Base-by-base conservation (phyloP, 1,140 invertebrate genomes). In the Harlomillsia oculata region DNA sequence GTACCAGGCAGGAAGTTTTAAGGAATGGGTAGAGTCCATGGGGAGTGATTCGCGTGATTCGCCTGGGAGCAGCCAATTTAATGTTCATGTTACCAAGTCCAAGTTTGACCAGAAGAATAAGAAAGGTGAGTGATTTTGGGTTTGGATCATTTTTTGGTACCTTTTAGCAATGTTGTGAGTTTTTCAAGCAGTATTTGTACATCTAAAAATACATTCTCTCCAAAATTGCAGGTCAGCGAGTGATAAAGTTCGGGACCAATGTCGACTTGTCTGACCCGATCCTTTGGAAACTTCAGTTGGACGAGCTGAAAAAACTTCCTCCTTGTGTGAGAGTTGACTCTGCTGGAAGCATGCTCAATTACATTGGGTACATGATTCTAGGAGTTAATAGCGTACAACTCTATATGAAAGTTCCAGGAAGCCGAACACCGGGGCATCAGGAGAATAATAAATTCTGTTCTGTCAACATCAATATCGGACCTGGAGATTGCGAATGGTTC, bases 401-500 rank as follows among this genome's bases (percentile, higher is more conserved):
- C n/a, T 77, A 77, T 68, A 76, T 80, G 74, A 78, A 79, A 25
- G 66, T 63, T 13, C 64, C 68, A 11, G 72, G 72, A 0, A 67
- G 60, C 16, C 53, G 71, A 45, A 73, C 71, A 1, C 70, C 71
- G 9, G 71, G 74, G n/a, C 78, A 80, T 60, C 74, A 79, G 56
- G 77, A 78, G 57, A 78, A 78, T 60, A 76, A 77, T 63, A 75
- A 73, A 53, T 77, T 77, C 59, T 77, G 75, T 48, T 72, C 74
- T 6, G 69, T 79, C 6, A 79, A 79, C 64, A 72, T 79, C 25
- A 79, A 80, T 67, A 76, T 79, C 49, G 77, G 78, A 2, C 77
- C 77, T 20, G 77, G 77, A 2, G 78, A 80, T 59, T 78, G 75
- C 64, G 77, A 79, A 64, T 79, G 77, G 77, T 80, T 79, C 62